Conservation (phyloP, 2,113 vertebrate species). For the Anoplopoma fimbria region DNA sequence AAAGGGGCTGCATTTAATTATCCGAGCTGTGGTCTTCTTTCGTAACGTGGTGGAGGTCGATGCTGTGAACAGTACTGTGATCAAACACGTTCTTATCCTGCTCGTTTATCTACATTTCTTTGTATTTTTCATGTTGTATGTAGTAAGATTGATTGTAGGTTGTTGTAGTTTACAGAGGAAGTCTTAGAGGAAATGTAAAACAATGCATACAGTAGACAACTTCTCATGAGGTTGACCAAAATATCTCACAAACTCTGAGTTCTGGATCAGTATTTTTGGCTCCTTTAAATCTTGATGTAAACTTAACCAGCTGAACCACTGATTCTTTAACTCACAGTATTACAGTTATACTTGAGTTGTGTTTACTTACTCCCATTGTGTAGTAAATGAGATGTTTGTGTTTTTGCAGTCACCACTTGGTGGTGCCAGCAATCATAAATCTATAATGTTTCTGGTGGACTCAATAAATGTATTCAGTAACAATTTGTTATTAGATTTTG, state of each 20-base stretch:
- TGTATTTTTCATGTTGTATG: background rate
- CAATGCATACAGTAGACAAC: background rate
- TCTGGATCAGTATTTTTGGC: background rate
- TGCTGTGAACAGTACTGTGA: background rate
- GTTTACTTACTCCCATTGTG: background rate
- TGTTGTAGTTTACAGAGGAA: constrained; percentile 14
- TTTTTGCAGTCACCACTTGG: constrained; percentile 65
- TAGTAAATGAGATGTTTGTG: background rate
- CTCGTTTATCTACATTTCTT: constrained; percentile 5
- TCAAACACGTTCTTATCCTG: background rate
- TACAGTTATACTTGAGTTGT: background rate
- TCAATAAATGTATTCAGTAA: background rate
- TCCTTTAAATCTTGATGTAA: background rate
- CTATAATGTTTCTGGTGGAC: background rate
- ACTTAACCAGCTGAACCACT: too few relatives aligned
- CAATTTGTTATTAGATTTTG: background rate
- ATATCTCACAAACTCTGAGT: background rate
- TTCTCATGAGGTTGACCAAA: background rate
- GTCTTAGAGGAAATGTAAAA: constrained; percentile 15
- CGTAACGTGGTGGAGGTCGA: background rate
- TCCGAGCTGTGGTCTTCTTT: constrained; percentile 30
- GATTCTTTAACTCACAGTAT: background rate
- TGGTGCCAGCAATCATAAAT: constrained; percentile 67
- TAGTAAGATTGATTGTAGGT: background rate
- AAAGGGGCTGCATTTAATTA: background rate